These are phyloP conservation scores for Cyclargus thomasi DNA, from an alignment of 1,140 invertebrate genomes.

Conservation along the genomic window DNA sequence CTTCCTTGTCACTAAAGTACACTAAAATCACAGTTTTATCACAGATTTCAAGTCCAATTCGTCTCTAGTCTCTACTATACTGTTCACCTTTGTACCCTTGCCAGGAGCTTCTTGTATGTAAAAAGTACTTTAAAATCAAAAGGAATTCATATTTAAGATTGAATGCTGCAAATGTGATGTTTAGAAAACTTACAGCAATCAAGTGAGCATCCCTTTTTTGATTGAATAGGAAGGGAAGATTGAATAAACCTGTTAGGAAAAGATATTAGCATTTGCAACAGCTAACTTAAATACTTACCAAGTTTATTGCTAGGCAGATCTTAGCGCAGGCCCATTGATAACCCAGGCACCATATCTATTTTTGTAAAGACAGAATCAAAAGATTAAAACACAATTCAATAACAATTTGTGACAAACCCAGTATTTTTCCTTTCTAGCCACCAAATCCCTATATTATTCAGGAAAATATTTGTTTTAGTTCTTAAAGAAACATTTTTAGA, in stretches of 20 bases:
- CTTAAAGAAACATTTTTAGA: background rate
- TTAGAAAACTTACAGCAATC: background rate
- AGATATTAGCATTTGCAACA: slow-evolving; percentile 19
- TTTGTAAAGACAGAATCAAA: slow-evolving; percentile 62
- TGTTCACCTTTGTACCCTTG: slow-evolving; percentile 25
- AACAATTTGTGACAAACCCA: slow-evolving; percentile 23
- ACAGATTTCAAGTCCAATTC: slow-evolving; percentile 37
- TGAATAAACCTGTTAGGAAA: slow-evolving; percentile 2
- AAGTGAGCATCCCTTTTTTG: background rate
- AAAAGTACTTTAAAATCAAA: background rate
- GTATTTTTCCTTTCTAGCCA: slow-evolving; percentile 14
- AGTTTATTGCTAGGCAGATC: slow-evolving; percentile 29
- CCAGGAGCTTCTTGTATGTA: background rate
- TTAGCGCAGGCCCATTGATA: slow-evolving; percentile 33
- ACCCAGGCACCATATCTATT: slow-evolving; percentile 50
- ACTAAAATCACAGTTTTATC: slow-evolving; percentile 58
- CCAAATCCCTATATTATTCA: slow-evolving; percentile 9
- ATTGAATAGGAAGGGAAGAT: slow-evolving; percentile 11
- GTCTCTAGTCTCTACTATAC: slow-evolving; percentile 26
- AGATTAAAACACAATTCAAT: slow-evolving; percentile 41
- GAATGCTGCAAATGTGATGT: background rate
- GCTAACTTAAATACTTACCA: slow-evolving; percentile 47
- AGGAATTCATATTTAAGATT: background rate
- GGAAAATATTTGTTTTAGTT: background rate
- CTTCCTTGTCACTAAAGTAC: slow-evolving; percentile 39